phyloP scores from a whole-genome alignment of 30 jellyfish, hydroid and myxozoan species.

The Aurelia coerulea region DNA sequence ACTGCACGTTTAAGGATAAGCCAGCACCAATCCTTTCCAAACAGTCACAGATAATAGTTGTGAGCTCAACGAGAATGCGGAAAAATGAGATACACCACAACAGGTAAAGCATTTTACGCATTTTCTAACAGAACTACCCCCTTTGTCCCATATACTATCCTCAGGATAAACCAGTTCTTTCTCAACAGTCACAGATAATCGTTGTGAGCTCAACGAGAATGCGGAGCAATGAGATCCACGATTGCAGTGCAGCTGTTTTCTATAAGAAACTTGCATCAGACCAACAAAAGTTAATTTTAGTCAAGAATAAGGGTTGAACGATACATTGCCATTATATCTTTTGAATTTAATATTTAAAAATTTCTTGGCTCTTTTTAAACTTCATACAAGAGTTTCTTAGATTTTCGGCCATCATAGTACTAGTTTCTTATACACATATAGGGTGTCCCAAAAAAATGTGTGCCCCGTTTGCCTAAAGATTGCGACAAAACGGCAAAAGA shows the following conservation, averaged over 20 bases:
- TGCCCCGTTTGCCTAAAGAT: too few relatives aligned
- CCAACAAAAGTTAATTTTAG: too few relatives aligned
- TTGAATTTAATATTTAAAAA: too few relatives aligned
- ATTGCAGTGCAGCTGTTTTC: background rate
- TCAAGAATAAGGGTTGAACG: too few relatives aligned
- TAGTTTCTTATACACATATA: too few relatives aligned
- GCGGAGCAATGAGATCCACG: slow-evolving; percentile 6
- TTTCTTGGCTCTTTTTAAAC: too few relatives aligned
- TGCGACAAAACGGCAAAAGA: too few relatives aligned
- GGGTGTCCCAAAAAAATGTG: too few relatives aligned
- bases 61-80: slow-evolving; percentile 13
- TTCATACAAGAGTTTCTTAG: too few relatives aligned
- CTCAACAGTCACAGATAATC: background rate
- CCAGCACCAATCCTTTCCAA: slow-evolving; percentile 17
- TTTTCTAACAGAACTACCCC: background rate
- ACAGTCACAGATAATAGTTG: slow-evolving; percentile 14
- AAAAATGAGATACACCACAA: slow-evolving; percentile 29
- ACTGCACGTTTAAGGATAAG: slow-evolving; percentile 27
- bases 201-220: slow-evolving; percentile 20
- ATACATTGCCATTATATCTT: too few relatives aligned
- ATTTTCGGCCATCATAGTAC: too few relatives aligned
- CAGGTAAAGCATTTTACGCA: background rate
- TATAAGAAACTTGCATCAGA: too few relatives aligned
- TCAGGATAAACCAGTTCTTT: background rate
- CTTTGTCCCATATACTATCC: background rate